Evolutionary conservation across 2,113 vertebrate species (phyloP), one percentile per base, ranked within the genome.

Genomic region (Callospermophilus lateralis): DNA sequence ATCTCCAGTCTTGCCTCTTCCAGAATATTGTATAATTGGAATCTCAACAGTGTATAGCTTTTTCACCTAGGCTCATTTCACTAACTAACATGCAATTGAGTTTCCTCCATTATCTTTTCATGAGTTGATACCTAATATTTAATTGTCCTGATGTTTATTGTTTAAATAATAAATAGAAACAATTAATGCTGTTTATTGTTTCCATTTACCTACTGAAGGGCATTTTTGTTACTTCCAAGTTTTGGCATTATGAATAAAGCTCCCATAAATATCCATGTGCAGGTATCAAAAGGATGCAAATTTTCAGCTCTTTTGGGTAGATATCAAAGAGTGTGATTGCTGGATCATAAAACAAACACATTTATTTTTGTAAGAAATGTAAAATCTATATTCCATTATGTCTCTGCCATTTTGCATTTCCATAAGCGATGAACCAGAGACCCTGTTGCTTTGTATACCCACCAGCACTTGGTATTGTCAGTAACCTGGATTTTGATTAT

Each of bases 291-390:
- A 39, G 30, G 32, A 42, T 4, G 4, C 28, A 74, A 37, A 20
- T n/a, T 53, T 91, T 74, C 37, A 63, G 9, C 28, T 65, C 12
- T 45, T 93, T 83, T 78, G 28, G 55, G n/a, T 37, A 73, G 61
- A 85, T 86, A 51, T 8, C 28, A 90, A 45, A 6, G 26, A 65
- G 3, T 63, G 17, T 72, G 48, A 89, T 3, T 48, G 4, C 4
- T 94, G 24, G 61, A n/a, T 90, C 45, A 39, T n/a, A 78, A 37
- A 19, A 37, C 30, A 85, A 68, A 37, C 28, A n/a, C 51, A 22
- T 78, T 73, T 78, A 84, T 16, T 68, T 95, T 81, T 85, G 9
- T n/a, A 88, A 79, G 48, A 93, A 88, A 83, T n/a, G 9, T 74
- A 63, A 13, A 84, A 84, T 48, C 13, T 74, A 2, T 67, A 63